Evolutionary conservation across 2,888 invertebrate genomes (phyloP).

Genomic region (Chrysolina haemoptera): DNA sequence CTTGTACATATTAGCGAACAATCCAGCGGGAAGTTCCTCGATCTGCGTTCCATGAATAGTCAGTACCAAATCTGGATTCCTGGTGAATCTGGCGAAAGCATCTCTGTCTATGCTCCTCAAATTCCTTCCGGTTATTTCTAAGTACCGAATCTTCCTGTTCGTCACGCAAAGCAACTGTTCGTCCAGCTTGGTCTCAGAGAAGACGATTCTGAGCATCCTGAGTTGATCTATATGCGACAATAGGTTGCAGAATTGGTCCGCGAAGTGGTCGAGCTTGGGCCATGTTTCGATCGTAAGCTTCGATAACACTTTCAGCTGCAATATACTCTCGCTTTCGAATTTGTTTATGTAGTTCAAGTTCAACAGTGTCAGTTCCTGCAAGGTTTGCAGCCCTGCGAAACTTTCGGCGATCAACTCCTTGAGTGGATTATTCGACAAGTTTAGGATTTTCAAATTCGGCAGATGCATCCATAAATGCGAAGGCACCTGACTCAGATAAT

Average conservation of each 20-base stretch:
- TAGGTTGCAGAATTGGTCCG: slow-evolving; percentile 78
- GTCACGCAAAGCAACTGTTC: slow-evolving; percentile 85
- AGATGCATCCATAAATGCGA: slow-evolving; percentile 83
- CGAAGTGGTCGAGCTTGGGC: slow-evolving; percentile 79
- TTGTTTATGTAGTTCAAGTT: slow-evolving; percentile 81
- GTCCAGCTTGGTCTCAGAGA: slow-evolving; percentile 81
- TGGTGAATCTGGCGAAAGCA: slow-evolving; percentile 83
- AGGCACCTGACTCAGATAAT: slow-evolving; percentile 83
- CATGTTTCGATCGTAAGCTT: slow-evolving; percentile 82
- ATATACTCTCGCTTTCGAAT: slow-evolving; percentile 83
- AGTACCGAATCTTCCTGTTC: slow-evolving; percentile 83
- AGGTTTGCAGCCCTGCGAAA: slow-evolving; percentile 79
- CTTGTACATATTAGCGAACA: slow-evolving; percentile 83
- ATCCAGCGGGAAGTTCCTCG: slow-evolving; percentile 84
- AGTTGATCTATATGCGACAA: slow-evolving; percentile 82
- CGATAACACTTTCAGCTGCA: slow-evolving; percentile 80
- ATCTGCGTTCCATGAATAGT: slow-evolving; percentile 85
- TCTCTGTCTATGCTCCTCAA: slow-evolving; percentile 83
- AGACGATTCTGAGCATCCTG: slow-evolving; percentile 82
- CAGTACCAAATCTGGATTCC: slow-evolving; percentile 83
- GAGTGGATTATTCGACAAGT: slow-evolving; percentile 87
- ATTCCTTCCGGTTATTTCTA: slow-evolving; percentile 85
- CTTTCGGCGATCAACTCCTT: slow-evolving; percentile 80
- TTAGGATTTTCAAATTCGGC: slow-evolving; percentile 81
- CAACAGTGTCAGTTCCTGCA: slow-evolving; percentile 83